A percentile compares a stretch with the other conserved stretches of the same genome.
These are phyloP conservation scores for Nephrotoma appendiculata DNA, from an alignment of 2,888 invertebrate species.

Conservation along the genomic window DNA sequence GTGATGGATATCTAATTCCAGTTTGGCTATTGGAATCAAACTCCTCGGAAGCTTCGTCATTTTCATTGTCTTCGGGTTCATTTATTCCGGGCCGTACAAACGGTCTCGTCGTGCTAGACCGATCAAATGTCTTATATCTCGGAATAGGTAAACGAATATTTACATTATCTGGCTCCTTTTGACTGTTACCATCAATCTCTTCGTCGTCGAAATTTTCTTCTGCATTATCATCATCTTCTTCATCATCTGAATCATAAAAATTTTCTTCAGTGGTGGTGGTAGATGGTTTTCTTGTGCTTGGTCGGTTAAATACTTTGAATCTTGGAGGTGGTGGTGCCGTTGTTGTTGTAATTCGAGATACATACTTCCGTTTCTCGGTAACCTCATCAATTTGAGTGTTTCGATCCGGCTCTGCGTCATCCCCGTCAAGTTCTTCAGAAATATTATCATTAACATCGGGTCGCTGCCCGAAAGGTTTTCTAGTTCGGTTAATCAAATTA, in stretches of 20 bases:
- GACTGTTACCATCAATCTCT: too few species aligned
- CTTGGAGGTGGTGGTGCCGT: neutral
- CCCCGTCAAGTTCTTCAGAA: neutral
- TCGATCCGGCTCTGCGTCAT: slow-evolving; percentile 4
- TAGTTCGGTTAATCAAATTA: neutral
- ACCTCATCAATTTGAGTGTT: neutral
- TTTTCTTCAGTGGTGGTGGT: neutral
- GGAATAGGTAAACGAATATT: neutral
- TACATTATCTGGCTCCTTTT: too few species aligned
- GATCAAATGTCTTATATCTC: neutral
- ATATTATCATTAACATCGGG: neutral
- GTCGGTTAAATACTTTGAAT: neutral
- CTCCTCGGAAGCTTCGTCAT: neutral
- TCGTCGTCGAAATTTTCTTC: too few species aligned
- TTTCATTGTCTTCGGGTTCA: neutral
- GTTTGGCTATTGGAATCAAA: too few species aligned
- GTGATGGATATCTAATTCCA: neutral
- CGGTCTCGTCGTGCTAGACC: neutral
- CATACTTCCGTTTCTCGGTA: neutral
- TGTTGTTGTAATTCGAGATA: neutral
- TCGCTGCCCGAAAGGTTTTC: neutral
- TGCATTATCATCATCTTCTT: neutral
- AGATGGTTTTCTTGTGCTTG: neutral
- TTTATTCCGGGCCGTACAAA: neutral
- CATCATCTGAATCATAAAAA: neutral